These are phyloP conservation scores for Mastacembelus armatus DNA, from an alignment of 2,797 vertebrate species.

Conservation along the genomic window DNA sequence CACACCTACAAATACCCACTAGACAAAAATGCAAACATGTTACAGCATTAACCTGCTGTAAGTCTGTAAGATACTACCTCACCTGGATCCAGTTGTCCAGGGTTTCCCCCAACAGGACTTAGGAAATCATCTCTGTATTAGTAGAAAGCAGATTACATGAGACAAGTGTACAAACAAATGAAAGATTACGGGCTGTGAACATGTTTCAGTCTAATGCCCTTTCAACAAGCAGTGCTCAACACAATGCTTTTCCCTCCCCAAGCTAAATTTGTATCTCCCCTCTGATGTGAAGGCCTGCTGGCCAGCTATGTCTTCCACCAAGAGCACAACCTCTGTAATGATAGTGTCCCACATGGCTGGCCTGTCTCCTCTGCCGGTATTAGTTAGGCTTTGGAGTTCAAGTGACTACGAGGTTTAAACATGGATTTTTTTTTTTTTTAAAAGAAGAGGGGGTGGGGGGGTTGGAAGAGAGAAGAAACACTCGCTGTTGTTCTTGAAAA, in stretches of 20 bases:
- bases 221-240: conserved; percentile 76
- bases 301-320: conserved; percentile 70
- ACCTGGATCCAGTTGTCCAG: conserved; percentile 69
- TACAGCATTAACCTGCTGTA: conserved; percentile 17
- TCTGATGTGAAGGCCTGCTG: conserved; percentile 70
- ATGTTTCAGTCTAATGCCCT: conserved; percentile 85
- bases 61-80: conserved; percentile 39
- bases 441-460: conserved; percentile 57
- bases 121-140: conserved; percentile 68
- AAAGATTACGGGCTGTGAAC: conserved; percentile 84
- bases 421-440: conserved; percentile 74
- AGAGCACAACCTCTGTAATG: conserved; percentile 77
- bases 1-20: neutral
- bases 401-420: conserved; percentile 85
- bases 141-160: conserved; percentile 84
- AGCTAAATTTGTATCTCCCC: conserved; percentile 76
- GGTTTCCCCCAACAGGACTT: conserved; percentile 61
- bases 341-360: conserved; percentile 75
- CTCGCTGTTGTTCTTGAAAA: conserved; percentile 89
- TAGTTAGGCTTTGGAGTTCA: conserved; percentile 85
- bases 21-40: neutral
- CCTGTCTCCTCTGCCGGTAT: conserved; percentile 80
- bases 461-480: no score
- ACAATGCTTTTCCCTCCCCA: conserved; percentile 78
- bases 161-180: conserved; percentile 85